Conservation (phyloP, 2,888 invertebrate genomes). For the Xanthostigma xanthostigma region DNA sequence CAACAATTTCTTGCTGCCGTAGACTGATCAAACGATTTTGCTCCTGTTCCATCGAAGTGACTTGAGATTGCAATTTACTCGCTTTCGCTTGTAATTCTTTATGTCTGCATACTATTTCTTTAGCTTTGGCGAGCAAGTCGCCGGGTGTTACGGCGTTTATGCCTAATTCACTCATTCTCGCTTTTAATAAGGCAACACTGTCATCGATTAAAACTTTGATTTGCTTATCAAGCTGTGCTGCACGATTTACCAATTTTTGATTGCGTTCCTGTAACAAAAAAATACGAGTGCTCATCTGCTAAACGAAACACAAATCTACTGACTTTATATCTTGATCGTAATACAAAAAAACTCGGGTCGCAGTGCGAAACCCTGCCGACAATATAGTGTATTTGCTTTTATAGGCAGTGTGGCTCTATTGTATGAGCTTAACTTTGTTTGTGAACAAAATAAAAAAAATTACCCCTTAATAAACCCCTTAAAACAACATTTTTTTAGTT, state of each 20-base stretch:
- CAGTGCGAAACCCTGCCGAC: no score
- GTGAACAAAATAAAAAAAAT: no score
- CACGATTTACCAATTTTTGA: conserved; percentile 64
- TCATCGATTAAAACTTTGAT: conserved; percentile 84
- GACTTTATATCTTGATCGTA: no score
- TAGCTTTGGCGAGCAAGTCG: conserved; percentile 71
- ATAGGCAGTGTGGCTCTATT: no score
- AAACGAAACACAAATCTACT: no score
- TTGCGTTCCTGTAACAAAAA: conserved; percentile 49
- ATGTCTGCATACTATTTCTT: conserved; percentile 83
- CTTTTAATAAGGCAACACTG: conserved; percentile 75
- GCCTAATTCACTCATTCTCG: conserved; percentile 81
- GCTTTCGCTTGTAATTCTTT: conserved; percentile 85
- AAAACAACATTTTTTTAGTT: no score
- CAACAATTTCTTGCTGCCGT: conserved; percentile 60
- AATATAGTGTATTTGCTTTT: no score
- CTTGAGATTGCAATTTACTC: conserved; percentile 72
- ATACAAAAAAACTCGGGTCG: no score
- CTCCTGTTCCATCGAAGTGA: conserved; percentile 55
- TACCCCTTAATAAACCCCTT: no score
- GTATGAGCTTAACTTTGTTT: no score
- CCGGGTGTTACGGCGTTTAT: conserved; percentile 77
- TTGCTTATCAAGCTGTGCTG: conserved; percentile 85
- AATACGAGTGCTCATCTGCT: neutral
- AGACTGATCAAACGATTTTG: conserved; percentile 56